A percentile compares a stretch with the other conserved stretches of the same genome.
Conservation (phyloP, 2,797 vertebrate genomes). For the Neosilurus mollespiculum region DNA sequence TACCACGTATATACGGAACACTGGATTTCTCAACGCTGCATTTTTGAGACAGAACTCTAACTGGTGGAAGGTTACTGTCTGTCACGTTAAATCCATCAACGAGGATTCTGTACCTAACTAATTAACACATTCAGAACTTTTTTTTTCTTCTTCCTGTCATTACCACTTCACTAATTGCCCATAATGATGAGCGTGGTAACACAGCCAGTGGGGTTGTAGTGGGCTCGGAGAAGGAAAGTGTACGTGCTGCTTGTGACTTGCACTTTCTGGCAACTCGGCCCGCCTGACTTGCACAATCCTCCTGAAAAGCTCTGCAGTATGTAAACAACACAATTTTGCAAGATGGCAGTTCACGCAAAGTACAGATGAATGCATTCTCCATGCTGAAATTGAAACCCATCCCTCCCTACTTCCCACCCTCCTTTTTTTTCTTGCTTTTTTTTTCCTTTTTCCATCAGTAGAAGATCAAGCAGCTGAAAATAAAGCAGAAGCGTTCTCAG, state of each 20-base stretch:
- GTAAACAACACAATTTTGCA: slow-evolving; percentile 70
- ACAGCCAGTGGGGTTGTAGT: slow-evolving; percentile 42
- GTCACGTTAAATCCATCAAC: slow-evolving; percentile 3
- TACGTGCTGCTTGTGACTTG: slow-evolving; percentile 71
- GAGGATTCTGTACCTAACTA: neutral
- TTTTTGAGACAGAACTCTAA: neutral
- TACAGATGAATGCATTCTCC: slow-evolving; percentile 66
- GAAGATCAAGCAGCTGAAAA: neutral
- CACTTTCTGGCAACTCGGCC: slow-evolving; percentile 60
- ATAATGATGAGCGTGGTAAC: slow-evolving; percentile 16
- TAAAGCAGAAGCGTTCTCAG: slow-evolving; percentile 13
- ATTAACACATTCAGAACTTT: neutral
- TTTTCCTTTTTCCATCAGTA: neutral
- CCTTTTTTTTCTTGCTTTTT: neutral
- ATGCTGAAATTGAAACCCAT: slow-evolving; percentile 49
- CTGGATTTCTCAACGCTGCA: neutral
- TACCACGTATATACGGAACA: neutral
- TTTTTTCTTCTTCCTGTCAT: neutral
- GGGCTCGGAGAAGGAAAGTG: slow-evolving; percentile 59
- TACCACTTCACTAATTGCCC: slow-evolving; percentile 13
- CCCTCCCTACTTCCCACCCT: neutral
- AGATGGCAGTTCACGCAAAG: slow-evolving; percentile 74
- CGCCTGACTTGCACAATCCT: slow-evolving; percentile 52
- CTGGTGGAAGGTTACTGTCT: neutral
- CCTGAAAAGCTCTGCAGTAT: slow-evolving; percentile 58